Evolutionary conservation across 2,888 invertebrate genomes (phyloP), one percentile per base, ranked within the genome.

Genomic region (Drosophila putrida): DNA sequence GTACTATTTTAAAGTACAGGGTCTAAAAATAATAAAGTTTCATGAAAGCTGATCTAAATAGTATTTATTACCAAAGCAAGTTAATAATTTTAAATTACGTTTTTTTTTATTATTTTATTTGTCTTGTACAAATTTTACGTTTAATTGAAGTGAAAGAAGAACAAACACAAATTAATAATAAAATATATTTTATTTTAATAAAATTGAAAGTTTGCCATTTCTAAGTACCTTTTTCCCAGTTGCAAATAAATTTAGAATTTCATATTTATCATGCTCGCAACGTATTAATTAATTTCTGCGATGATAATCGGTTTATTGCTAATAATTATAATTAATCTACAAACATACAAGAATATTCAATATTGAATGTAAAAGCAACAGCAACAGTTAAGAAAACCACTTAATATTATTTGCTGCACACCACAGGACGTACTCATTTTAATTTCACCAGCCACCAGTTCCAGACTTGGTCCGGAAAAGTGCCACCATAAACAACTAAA

Each of bases 361-460:
- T 74, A 75, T 47, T 46, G 60, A 68, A 47, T 74, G 57, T 58
- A 38, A 74, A 77, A 68, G 78, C 75, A 62, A 74, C 70, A 70
- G 55, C 78, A 70, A 68, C 71, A 68, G 43, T 51, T 49, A 58
- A 20, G 20, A 46, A 54, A 64, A 54, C 33, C 49, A 62, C 72
- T 69, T 69, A 69, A 60, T 58, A 74, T 66, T 70, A 75, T 62
- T 62, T 63, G 73, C 59, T 76, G 77, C 67, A 55, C 62, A 41
- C 63, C 43, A 54, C 53, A 57, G 71, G 79, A 79, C 75, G 67
- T 65, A 62, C 10, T 55, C 25, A 10, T 38, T 60, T 36, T n/a
- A 35, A 59, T 67, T 73, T 73, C 64, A 74, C 54, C 66, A 46
- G 27, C 39, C 64, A 74, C 54, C 66, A 46, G 27, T 39, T 70